Evolutionary conservation across 1,140 invertebrate species (phyloP).

Genomic region (Lucilia cuprina): DNA sequence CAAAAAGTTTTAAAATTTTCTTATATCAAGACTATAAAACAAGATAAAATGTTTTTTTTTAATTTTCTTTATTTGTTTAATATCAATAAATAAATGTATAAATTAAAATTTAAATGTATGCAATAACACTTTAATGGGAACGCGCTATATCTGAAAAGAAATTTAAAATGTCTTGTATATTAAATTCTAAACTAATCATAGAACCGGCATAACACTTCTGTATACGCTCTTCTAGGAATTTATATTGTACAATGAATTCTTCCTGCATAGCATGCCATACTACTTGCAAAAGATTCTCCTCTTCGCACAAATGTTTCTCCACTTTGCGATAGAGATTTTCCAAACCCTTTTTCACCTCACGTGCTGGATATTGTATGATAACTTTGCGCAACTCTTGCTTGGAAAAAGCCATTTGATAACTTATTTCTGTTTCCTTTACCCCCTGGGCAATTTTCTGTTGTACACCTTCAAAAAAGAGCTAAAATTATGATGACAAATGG

Average conservation of each 20-base stretch:
- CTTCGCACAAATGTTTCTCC: conserved; percentile 95
- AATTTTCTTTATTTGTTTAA: not conserved
- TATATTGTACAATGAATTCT: conserved; percentile 97
- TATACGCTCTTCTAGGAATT: conserved; percentile 91
- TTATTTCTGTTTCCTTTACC: conserved; percentile 96
- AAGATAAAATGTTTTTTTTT: no score
- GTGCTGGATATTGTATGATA: conserved; percentile 93
- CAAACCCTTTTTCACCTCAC: conserved; percentile 94
- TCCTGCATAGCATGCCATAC: conserved; percentile 99
- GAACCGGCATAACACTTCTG: conserved; percentile 96
- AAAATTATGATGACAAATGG: conserved; percentile 49
- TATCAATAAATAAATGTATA: not conserved
- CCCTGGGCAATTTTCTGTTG: conserved; percentile 89
- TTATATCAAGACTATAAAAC: no score
- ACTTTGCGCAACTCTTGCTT: conserved; percentile 96
- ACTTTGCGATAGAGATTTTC: conserved; percentile 96
- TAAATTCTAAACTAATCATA: conserved; percentile 93
- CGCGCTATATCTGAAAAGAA: conserved; percentile 99
- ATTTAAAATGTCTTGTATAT: conserved; percentile 93
- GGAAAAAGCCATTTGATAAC: conserved; percentile 96
- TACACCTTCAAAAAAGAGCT: conserved; percentile 95
- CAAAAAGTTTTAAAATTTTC: no score
- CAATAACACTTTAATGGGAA: conserved; percentile 72
- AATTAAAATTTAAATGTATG: no score
- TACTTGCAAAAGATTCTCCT: conserved; percentile 92